Evolutionary conservation across 1,140 invertebrate species (phyloP), one percentile per base, ranked within the genome.

Genomic region (Agrilus planipennis): DNA sequence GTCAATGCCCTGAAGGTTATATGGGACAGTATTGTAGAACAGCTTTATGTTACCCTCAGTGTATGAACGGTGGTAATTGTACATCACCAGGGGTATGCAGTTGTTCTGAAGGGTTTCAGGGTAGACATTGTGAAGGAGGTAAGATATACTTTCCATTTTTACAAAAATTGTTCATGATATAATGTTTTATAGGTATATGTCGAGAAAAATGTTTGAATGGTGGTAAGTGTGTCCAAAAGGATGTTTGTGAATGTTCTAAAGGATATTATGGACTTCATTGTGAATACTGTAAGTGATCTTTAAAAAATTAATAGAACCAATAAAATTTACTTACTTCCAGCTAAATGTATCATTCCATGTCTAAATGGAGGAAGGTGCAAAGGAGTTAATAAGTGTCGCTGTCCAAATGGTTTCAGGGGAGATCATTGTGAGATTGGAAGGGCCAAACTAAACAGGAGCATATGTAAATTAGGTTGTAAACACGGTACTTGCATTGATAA

Each of bases 211-310:
- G 89, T 66, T 63, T 86, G 40, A 92, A 93, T 58, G 88, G 88
- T n/a, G 89, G 89, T 7, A 92, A 92, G 70, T 93, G 89, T 58
- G 74, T 91, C 52, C 85, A 90, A 60, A 92, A 92, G 60, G 88
- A 92, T 58, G 87, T 81, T 6, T 92, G 89, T 55, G 77, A 84
- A 51, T 92, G 89, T 64, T 73, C 86, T 2, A 86, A 84, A 63
- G 89, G 89, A 23, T 91, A 85, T 62, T 91, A 87, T 65, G 89
- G 89, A 41, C 65, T 80, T 16, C 74, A 76, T 38, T 93, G 89
- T 63, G 86, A 92, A 77, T 89, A 81, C 65, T 89, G 87, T 89
- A 72, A 82, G 82, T 81, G 11, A 30, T 30, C 11, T 12, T 11
- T 30, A 30, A 12, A 25, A n/a, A n/a, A 6, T 25, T 25, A 6